Evolutionary conservation across 2,888 invertebrate genomes (phyloP).

Genomic region (Eurois occulta): DNA sequence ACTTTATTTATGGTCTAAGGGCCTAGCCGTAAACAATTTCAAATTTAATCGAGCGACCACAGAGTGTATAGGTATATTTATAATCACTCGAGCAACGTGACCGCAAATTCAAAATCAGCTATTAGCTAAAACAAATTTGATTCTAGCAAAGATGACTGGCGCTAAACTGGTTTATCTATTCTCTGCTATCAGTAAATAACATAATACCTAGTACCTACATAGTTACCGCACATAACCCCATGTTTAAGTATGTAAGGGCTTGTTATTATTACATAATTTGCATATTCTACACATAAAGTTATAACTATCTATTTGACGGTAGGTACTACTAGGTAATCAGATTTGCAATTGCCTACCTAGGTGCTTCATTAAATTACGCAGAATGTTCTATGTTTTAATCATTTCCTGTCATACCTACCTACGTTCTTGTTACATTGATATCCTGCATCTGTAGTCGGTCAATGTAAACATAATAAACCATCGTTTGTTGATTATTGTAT

Average conservation of each 20-base stretch:
- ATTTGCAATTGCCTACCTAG: background rate
- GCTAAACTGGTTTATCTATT: background rate
- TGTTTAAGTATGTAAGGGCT: background rate
- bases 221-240: background rate
- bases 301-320: background rate
- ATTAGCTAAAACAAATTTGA: background rate
- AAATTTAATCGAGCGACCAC: background rate
- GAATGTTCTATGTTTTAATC: background rate
- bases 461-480: conserved; percentile 11
- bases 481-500: background rate
- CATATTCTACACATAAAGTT: conserved; percentile 5
- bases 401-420: conserved; percentile 5
- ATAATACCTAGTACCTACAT: background rate
- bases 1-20: background rate
- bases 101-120: background rate
- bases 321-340: background rate
- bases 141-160: background rate
- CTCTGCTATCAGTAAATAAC: background rate
- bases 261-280: conserved; percentile 19
- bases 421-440: too few relatives aligned
- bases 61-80: background rate
- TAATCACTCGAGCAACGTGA: background rate
- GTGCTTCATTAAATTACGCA: background rate
- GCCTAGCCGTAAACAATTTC: background rate
- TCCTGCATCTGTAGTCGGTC: background rate